Evolutionary conservation across 2,797 vertebrate species (phyloP).

Genomic region (Cichlasoma orientale): DNA sequence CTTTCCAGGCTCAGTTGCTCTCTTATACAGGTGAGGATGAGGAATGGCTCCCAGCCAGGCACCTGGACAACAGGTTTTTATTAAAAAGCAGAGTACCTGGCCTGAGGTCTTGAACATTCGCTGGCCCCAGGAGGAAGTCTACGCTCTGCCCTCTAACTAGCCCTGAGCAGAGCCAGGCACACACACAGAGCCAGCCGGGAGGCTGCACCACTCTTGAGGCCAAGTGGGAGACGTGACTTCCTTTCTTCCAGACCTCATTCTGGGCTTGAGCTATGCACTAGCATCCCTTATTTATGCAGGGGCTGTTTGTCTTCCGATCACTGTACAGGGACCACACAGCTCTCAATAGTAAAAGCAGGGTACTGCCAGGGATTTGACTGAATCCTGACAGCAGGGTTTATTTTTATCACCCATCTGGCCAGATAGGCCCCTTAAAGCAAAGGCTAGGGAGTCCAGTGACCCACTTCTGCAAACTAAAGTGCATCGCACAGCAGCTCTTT

Average conservation of each 20-base stretch:
- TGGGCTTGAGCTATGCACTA: constrained; percentile 41
- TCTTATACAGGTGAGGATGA: constrained; percentile 28
- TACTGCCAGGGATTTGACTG: constrained; percentile 73
- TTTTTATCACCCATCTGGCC: constrained; percentile 83
- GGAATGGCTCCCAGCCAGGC: constrained; percentile 34
- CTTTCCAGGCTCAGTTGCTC: constrained; percentile 25
- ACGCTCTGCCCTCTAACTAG: constrained; percentile 64
- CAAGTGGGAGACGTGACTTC: constrained; percentile 68
- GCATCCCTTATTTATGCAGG: constrained; percentile 69
- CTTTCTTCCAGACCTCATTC: constrained; percentile 67
- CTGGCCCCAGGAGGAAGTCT: constrained; percentile 54
- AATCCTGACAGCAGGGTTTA: constrained; percentile 78
- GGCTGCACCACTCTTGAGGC: constrained; percentile 58
- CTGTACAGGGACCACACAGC: constrained; percentile 49
- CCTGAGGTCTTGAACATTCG: constrained; percentile 43
- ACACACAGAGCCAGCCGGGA: constrained; percentile 63
- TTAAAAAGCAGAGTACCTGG: constrained; percentile 55
- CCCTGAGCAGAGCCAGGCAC: constrained; percentile 68
- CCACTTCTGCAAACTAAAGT: constrained; percentile 77
- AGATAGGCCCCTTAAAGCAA: constrained; percentile 71
- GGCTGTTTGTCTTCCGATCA: constrained; percentile 63
- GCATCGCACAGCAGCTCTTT: constrained; percentile 61
- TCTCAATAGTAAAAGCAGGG: constrained; percentile 58
- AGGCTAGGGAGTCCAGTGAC: constrained; percentile 73
- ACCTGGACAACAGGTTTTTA: constrained; percentile 57